Base-by-base conservation (phyloP, 2,797 vertebrate genomes). In the Linurgus olivaceus region DNA sequence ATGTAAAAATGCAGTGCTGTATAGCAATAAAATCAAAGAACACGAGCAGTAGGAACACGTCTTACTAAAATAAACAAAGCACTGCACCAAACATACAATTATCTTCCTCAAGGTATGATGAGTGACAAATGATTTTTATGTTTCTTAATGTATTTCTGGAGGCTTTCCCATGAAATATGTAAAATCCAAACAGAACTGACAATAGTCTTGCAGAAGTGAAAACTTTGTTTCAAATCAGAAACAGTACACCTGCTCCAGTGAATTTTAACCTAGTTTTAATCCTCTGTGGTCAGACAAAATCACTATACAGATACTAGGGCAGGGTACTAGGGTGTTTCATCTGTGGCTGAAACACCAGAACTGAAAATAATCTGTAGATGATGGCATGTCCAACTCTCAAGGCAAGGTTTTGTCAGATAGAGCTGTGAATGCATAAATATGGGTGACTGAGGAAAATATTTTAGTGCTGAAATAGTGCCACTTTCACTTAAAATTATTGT, bases 11-110 rank as follows among this genome's bases (percentile, higher is more conserved):
- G 18, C 20, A 24, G 44, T 35, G 45, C 18, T 57, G 10, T 31
- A 4, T 47, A 68, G 72, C n/a, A 72, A 15, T 38, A 63, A 67
- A 80, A 65, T 42, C 45, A 57, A 68, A 35, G 45, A 92, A 52
- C 12, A 18, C 0, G 0, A 75, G 31, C 29, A 42, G 31, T 35
- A 88, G 45, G 20, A 20, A 47, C 9, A 21, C 3, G 1, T 66
- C 6, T 58, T 57, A 63, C 65, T 58, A 16, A 67, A 71, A 67
- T 37, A 4, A 81, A 72, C 57, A 59, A 84, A 84, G 37, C 16
- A 20, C 13, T 48, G 23, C 37, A 48, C 28, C 2, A 6, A 84
- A 65, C 12, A 35, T 72, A n/a, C 13, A 31, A 47, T 78, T 93
- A 21, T 72, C 37, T 88, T 90, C 29, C 42, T 50, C 20, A 29